These are phyloP conservation scores for Drosophila bunnanda DNA, from an alignment of 2,888 invertebrate genomes.

Conservation along the genomic window DNA sequence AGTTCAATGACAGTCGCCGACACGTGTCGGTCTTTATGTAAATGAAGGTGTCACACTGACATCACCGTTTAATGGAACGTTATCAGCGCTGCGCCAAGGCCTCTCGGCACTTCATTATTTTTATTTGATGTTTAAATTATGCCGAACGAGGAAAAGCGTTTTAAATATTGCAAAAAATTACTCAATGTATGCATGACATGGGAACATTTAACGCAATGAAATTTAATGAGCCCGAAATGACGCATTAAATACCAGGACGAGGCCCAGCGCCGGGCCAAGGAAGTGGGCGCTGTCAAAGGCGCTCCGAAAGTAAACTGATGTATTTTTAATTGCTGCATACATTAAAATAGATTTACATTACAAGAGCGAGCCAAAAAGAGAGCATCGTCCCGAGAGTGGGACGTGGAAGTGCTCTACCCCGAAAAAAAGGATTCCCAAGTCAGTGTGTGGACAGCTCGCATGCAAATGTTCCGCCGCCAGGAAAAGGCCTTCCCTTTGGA, in stretches of 20 bases:
- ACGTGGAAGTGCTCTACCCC: not conserved
- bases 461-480: slow-evolving; percentile 63
- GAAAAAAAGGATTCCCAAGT: slow-evolving; percentile 31
- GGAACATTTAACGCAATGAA: slow-evolving; percentile 54
- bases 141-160: slow-evolving; percentile 29
- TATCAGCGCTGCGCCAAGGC: slow-evolving; percentile 19
- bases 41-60: slow-evolving; percentile 56
- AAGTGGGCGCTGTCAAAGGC: slow-evolving; percentile 31
- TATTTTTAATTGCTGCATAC: slow-evolving; percentile 79
- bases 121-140: slow-evolving; percentile 60
- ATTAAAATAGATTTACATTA: slow-evolving; percentile 77
- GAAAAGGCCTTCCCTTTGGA: slow-evolving; percentile 6
- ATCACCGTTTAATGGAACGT: slow-evolving; percentile 54
- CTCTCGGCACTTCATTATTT: slow-evolving; percentile 16
- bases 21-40: slow-evolving; percentile 48
- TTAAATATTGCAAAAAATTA: slow-evolving; percentile 49
- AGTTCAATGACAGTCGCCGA: slow-evolving; percentile 46
- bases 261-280: slow-evolving; percentile 14
- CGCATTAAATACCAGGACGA: slow-evolving; percentile 40
- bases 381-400: slow-evolving; percentile 1
- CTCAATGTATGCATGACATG: slow-evolving; percentile 31
- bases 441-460: slow-evolving; percentile 36
- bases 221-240: slow-evolving; percentile 69
- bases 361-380: slow-evolving; percentile 24
- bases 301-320: slow-evolving; percentile 55